Base-by-base conservation (phyloP, 2,113 vertebrate species). In the Aptenodytes patagonicus region DNA sequence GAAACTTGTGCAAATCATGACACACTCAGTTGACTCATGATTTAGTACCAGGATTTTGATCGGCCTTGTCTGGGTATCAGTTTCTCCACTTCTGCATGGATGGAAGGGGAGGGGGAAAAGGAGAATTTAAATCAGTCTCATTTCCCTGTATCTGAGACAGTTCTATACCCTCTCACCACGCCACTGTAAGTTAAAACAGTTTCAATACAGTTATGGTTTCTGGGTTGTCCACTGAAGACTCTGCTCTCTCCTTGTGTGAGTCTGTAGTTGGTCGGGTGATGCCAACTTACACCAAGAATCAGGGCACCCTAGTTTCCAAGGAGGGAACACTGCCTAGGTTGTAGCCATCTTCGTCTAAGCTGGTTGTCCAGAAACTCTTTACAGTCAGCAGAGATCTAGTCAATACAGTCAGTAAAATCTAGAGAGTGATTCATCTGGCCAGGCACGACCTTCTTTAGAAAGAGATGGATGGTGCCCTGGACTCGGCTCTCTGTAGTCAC, bases 21-120 rank as follows among this genome's bases (percentile, higher is more conserved):
- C 19, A 13, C 11, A 2, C n/a, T 72, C 60, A 6, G 34, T 11
- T 29, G 10, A 54, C 11, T 20, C 13, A 2, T 21, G 46, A 40
- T 75, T 83, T 58, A 84, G 2, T 2, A 17, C 4, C 38, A 9
- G 78, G 52, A 7, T 28, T 66, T 62, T 44, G 58, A 44, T 60
- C 1, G 0, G 44, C 44, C 20, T 61, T 3, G 1, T 21, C 64
- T 36, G 25, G 29, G 32, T 29, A 55, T 52, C 73, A 3, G 34
- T 46, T 80, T 38, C 60, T 87, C 15, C 52, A n/a, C 49, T 72
- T 51, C 40, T 54, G 55, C 25, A 9, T 7, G 24, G 34, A 7
- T 24, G 64, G 72, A 64, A 83, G 28, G 22, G 25, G 31, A 58
- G 58, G 10, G 9, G 36, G 8, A 11, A 46, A 75, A 47, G 24